phyloP scores from a whole-genome alignment of 2,113 vertebrate genomes.

The Nanorana parkeri region DNA sequence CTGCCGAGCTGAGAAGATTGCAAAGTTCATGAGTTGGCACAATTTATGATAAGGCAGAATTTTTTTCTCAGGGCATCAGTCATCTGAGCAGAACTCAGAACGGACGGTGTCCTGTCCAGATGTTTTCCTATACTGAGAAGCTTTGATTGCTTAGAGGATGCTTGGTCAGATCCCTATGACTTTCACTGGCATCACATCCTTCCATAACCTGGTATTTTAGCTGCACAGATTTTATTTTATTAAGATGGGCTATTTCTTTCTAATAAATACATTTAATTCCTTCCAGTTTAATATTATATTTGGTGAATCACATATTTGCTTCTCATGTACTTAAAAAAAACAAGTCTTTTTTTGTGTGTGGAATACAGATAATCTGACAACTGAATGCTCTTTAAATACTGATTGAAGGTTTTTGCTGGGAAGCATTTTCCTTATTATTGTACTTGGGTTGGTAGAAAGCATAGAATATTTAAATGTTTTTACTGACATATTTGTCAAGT shows the following conservation, averaged over 20 bases:
- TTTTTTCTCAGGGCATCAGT: conserved; percentile 66
- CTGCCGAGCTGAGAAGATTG: conserved; percentile 65
- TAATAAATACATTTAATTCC: not conserved
- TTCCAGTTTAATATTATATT: not conserved
- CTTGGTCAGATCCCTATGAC: conserved; percentile 36
- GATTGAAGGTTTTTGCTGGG: conserved; percentile 1
- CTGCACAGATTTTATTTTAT: conserved; percentile 10
- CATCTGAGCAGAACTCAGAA: conserved; percentile 59
- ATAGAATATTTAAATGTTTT: conserved; percentile 19
- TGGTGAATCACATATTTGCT: too few relatives aligned
- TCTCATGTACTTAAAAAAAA: too few relatives aligned
- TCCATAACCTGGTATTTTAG: not conserved
- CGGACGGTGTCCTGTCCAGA: conserved; percentile 61
- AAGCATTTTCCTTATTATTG: conserved; percentile 20
- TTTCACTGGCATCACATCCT: not conserved
- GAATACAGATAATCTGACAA: conserved; percentile 15
- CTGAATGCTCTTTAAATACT: conserved; percentile 24
- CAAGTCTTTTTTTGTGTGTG: too few relatives aligned
- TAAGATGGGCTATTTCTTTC: not conserved
- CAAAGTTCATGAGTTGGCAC: conserved; percentile 69
- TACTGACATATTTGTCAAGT: conserved; percentile 3
- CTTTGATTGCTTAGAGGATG: not conserved
- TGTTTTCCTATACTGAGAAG: conserved; percentile 51
- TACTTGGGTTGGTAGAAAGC: not conserved
- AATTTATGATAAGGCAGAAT: conserved; percentile 67